phyloP scores from a whole-genome alignment of 2,797 vertebrate genomes.

The Eidolon dupreanum region DNA sequence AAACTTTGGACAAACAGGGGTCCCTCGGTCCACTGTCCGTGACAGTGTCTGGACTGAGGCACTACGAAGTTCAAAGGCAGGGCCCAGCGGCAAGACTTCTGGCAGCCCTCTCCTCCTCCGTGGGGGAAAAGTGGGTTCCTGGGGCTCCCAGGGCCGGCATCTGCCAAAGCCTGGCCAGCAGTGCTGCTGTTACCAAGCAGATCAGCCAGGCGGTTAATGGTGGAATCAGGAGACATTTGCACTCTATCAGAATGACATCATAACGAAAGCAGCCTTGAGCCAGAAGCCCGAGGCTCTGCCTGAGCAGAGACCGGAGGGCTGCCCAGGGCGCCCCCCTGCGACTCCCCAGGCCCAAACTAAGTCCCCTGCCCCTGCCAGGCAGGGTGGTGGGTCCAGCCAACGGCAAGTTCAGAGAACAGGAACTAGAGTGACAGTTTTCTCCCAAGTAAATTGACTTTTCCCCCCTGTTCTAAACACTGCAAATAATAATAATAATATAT shows the following conservation, averaged over 20 bases:
- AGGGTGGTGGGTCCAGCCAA: constrained; percentile 6
- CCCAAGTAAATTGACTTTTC: constrained; percentile 15
- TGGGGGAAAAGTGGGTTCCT: constrained; percentile 87
- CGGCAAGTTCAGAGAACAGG: constrained; percentile 15
- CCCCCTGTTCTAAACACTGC: constrained; percentile 42
- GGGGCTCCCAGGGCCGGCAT: constrained; percentile 85
- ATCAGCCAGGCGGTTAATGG: constrained; percentile 93
- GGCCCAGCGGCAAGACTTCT: constrained; percentile 56
- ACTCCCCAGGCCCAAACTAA: not conserved
- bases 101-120: constrained; percentile 75
- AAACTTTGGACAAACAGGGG: constrained; percentile 73
- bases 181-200: constrained; percentile 92
- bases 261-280: constrained; percentile 90
- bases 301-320: constrained; percentile 73
- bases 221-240: constrained; percentile 94
- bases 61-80: constrained; percentile 48
- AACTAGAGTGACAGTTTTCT: constrained; percentile 33
- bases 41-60: not conserved
- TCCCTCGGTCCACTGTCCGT: constrained; percentile 49
- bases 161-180: constrained; percentile 90
- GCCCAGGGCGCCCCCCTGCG: constrained; percentile 4
- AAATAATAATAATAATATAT: constrained; percentile 23
- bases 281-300: constrained; percentile 78
- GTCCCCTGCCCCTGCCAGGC: not conserved
- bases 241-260: constrained; percentile 94